A percentile compares a stretch with the other conserved stretches of the same genome.
Evolutionary conservation across 2,888 invertebrate genomes (phyloP).

Genomic region (Epirrhoe alternata): DNA sequence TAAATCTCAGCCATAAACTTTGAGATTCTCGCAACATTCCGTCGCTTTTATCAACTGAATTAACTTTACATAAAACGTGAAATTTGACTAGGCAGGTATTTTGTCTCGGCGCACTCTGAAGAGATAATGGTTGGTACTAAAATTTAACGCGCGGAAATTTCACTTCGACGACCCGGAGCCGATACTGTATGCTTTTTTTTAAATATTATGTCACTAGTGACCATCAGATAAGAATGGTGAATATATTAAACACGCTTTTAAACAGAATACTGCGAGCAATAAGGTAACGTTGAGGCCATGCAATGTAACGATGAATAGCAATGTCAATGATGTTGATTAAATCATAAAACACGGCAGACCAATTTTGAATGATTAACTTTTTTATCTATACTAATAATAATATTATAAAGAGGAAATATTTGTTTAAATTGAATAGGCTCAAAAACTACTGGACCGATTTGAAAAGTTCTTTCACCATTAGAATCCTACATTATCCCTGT

Average conservation of each 20-base stretch:
- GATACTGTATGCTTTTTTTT: neutral
- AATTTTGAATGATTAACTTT: no score
- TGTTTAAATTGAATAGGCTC: no score
- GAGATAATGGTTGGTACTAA: slow-evolving; percentile 11
- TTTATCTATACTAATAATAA: no score
- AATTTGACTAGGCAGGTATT: slow-evolving; percentile 57
- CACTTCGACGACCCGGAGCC: slow-evolving; percentile 15
- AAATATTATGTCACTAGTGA: neutral
- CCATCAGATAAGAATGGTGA: neutral
- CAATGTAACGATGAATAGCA: no score
- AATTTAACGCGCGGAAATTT: slow-evolving; percentile 17
- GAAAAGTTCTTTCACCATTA: no score
- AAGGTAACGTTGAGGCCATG: no score
- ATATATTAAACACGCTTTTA: neutral
- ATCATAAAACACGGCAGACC: no score
- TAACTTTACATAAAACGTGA: slow-evolving; percentile 48
- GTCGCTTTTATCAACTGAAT: slow-evolving; percentile 43
- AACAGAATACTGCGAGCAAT: no score
- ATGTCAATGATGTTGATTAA: no score
- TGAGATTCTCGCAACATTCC: slow-evolving; percentile 38
- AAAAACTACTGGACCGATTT: no score
- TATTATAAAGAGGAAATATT: no score
- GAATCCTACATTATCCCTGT: no score
- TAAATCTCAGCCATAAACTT: slow-evolving; percentile 32
- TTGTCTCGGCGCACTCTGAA: slow-evolving; percentile 46